These are phyloP conservation scores for Cavia porcellus DNA, from an alignment of 2,113 vertebrate species.

Conservation along the genomic window DNA sequence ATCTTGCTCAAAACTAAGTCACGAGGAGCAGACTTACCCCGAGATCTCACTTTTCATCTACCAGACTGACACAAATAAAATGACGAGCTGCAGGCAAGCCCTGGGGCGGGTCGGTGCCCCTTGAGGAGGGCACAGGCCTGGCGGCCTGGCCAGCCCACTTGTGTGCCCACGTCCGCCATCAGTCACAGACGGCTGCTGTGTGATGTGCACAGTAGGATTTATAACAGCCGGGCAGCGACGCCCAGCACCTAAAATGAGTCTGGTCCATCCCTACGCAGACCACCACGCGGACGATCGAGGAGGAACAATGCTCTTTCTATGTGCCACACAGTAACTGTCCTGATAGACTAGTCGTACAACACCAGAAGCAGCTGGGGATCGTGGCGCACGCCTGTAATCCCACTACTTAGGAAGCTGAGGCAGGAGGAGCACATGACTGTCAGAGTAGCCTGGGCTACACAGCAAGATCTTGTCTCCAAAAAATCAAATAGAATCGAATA, in stretches of 20 bases:
- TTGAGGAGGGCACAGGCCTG: too few relatives aligned
- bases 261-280: accelerated
- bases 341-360: neutral
- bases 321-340: neutral
- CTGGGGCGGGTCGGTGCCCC: too few relatives aligned
- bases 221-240: neutral
- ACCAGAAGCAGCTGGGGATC: neutral
- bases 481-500: neutral
- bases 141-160: neutral
- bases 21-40: neutral
- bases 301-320: accelerated
- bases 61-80: neutral
- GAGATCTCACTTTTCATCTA: neutral
- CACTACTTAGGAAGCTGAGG: neutral
- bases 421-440: neutral
- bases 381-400: neutral
- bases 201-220: accelerated
- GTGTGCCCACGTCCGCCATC: too few relatives aligned
- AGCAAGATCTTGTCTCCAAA: neutral
- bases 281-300: accelerated
- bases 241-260: too few relatives aligned
- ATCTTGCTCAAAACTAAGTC: neutral
- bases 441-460: neutral
- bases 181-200: too few relatives aligned
- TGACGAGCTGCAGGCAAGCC: neutral